Percentiles rank a stretch among this genome's conserved stretches.
Evolutionary conservation across 2,888 invertebrate species (phyloP).

Genomic region (Andrena bucephala): DNA sequence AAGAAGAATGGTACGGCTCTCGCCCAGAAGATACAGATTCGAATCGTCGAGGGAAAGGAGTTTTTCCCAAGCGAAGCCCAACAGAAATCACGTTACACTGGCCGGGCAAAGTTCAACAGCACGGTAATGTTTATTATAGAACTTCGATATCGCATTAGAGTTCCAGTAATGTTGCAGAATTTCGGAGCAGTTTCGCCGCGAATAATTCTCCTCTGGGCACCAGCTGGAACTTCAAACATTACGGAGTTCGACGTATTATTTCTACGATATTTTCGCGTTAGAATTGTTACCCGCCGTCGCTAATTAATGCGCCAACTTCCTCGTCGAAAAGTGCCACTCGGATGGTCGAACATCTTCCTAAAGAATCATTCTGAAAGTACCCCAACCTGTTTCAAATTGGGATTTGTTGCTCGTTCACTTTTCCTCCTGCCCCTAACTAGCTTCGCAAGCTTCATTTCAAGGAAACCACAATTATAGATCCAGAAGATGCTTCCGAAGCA

Average conservation of each 20-base stretch:
- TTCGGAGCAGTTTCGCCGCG: not conserved
- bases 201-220: conserved; percentile 3
- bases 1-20: too few species aligned
- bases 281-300: not conserved
- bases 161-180: conserved; percentile 4
- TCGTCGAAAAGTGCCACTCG: too few species aligned
- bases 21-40: conserved; percentile 8
- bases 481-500: too few species aligned
- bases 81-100: not conserved
- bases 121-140: conserved; percentile 16
- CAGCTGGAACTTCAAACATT: not conserved
- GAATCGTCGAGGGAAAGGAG: not conserved
- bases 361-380: too few species aligned
- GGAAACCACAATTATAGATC: too few species aligned
- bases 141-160: conserved; percentile 16
- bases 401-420: too few species aligned
- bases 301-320: not conserved
- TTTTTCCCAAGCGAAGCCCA: not conserved
- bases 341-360: too few species aligned
- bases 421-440: too few species aligned
- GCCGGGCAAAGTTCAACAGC: not conserved
- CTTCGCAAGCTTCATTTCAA: too few species aligned
- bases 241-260: not conserved
- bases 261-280: not conserved
- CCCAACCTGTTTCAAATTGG: too few species aligned